These are phyloP conservation scores for Psammodynastes pulverulentus DNA, from an alignment of 2,113 vertebrate genomes.

Conservation along the genomic window DNA sequence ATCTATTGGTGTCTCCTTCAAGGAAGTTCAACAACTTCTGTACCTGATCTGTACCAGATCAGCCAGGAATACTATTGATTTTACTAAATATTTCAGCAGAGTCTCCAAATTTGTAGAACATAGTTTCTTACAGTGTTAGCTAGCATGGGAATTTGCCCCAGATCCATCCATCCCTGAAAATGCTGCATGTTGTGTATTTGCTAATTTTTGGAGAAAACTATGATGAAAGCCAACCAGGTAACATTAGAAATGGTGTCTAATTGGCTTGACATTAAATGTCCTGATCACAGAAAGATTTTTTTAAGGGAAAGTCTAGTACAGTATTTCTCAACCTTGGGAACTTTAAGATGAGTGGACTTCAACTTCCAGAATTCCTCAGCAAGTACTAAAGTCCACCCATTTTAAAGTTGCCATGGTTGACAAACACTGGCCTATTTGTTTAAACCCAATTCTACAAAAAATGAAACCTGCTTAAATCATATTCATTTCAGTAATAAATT, in stretches of 20 bases:
- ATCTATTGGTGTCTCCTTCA: background rate
- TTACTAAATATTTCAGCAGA: background rate
- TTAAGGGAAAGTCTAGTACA: background rate
- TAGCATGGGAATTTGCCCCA: background rate
- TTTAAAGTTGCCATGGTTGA: background rate
- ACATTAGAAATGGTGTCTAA: background rate
- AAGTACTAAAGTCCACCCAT: background rate
- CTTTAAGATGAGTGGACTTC: background rate
- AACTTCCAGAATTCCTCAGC: background rate
- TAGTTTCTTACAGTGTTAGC: background rate
- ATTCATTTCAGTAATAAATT: background rate
- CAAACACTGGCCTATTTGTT: background rate
- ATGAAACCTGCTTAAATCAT: background rate
- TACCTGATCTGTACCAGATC: background rate
- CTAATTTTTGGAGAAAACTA: background rate
- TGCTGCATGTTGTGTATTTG: background rate
- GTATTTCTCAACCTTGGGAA: background rate
- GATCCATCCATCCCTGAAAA: background rate
- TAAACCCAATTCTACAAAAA: background rate
- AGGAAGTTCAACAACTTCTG: background rate
- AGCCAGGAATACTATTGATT: background rate
- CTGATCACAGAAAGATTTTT: background rate
- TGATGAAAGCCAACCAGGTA: background rate
- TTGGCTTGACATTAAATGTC: slow-evolving; percentile 37
- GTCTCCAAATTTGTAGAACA: background rate